Conservation (phyloP, 2,113 vertebrate species). For the Daubentonia madagascariensis region DNA sequence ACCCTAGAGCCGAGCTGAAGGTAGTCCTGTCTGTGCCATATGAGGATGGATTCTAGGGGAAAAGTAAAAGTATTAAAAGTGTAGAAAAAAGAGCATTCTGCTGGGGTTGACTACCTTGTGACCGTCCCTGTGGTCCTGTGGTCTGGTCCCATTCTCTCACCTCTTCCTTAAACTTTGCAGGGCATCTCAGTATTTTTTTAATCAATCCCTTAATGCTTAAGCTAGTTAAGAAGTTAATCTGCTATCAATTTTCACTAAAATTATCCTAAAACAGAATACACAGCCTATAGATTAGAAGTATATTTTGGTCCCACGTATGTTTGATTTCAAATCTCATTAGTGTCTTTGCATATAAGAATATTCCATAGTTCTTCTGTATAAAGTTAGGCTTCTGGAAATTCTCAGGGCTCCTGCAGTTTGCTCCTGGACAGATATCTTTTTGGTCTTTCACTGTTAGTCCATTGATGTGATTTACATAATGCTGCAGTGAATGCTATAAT, state of each 20-base stretch:
- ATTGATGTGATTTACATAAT: background rate
- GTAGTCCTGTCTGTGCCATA: background rate
- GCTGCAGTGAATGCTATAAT: background rate
- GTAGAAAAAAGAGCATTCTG: background rate
- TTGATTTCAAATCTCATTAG: background rate
- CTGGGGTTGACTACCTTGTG: background rate
- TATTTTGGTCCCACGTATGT: background rate
- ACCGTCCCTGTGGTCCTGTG: background rate
- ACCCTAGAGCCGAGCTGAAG: rapidly evolving
- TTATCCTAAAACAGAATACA: background rate
- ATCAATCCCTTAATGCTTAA: background rate
- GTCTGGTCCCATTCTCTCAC: background rate
- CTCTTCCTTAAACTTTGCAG: background rate
- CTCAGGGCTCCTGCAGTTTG: background rate
- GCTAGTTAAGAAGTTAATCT: background rate
- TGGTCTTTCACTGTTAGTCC: background rate
- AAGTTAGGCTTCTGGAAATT: background rate
- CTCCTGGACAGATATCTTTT: background rate
- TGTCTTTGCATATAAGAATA: background rate
- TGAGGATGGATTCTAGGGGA: background rate
- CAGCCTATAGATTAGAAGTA: background rate
- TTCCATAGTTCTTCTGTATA: background rate
- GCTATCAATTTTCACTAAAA: background rate
- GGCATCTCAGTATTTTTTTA: background rate
- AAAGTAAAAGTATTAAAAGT: background rate